Evolutionary conservation across 2,113 vertebrate species (phyloP).

Genomic region (Eleginops maclovinus): DNA sequence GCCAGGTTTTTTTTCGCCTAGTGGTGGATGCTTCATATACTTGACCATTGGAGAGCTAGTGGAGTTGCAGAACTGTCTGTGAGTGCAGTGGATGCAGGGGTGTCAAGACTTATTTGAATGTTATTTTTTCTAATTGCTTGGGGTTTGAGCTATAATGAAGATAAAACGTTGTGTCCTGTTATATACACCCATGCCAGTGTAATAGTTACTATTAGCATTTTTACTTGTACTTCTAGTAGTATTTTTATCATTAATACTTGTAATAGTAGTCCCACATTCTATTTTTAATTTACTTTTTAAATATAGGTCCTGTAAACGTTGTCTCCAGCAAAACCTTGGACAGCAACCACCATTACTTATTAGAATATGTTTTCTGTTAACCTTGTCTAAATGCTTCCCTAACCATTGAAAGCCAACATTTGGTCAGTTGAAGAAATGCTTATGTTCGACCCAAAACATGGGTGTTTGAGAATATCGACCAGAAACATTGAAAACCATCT

Average conservation of each 20-base stretch:
- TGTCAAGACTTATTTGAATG: conserved; percentile 40
- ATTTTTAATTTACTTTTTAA: not conserved
- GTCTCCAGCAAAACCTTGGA: not conserved
- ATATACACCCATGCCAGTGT: not conserved
- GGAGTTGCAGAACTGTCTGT: conserved; percentile 52
- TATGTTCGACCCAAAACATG: too few relatives aligned
- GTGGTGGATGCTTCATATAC: conserved; percentile 59
- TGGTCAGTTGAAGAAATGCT: too few relatives aligned
- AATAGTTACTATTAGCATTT: not conserved
- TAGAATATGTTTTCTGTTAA: too few relatives aligned
- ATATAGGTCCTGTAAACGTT: not conserved
- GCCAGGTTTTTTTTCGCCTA: conserved; percentile 60
- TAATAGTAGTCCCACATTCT: not conserved
- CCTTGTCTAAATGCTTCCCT: too few relatives aligned
- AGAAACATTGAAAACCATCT: too few relatives aligned
- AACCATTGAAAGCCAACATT: too few relatives aligned
- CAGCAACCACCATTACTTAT: not conserved
- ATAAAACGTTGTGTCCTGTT: not conserved
- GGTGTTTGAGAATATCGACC: too few relatives aligned
- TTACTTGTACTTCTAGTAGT: not conserved
- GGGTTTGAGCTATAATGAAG: conserved; percentile 19
- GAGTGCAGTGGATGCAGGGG: conserved; percentile 7
- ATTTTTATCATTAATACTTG: too few relatives aligned
- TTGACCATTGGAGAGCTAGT: conserved; percentile 60
- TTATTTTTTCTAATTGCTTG: conserved; percentile 5